Evolutionary conservation across 2,797 vertebrate genomes (phyloP).

Genomic region (Delichon dasypus): DNA sequence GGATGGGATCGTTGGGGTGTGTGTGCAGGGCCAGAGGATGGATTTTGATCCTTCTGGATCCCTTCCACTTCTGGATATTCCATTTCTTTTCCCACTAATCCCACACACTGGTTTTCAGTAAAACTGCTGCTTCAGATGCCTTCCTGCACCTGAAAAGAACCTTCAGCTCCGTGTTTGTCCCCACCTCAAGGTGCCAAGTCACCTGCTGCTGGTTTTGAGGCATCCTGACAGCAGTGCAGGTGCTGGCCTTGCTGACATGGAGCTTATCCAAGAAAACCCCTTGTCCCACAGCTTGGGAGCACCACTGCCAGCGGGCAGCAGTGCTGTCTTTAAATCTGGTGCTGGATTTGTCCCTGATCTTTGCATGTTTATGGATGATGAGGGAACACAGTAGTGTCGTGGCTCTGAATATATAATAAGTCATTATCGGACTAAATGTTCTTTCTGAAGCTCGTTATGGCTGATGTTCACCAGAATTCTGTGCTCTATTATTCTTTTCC

Average conservation of each 20-base stretch:
- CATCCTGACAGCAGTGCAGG: neutral
- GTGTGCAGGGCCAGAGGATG: rapidly evolving
- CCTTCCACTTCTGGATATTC: neutral
- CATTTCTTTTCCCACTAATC: neutral
- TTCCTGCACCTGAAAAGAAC: neutral
- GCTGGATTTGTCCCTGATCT: neutral
- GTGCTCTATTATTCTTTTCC: constrained; percentile 17
- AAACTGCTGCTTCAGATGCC: neutral
- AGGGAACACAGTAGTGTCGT: neutral
- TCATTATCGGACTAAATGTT: constrained; percentile 28
- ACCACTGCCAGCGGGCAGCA: neutral
- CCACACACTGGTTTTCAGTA: neutral
- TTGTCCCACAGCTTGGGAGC: neutral
- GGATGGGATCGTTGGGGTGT: neutral
- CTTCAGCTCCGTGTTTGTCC: neutral
- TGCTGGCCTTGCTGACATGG: neutral
- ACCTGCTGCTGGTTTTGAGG: neutral
- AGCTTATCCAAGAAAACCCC: neutral
- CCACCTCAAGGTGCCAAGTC: neutral
- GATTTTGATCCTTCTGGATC: neutral
- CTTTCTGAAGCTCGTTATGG: neutral
- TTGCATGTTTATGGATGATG: neutral
- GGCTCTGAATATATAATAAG: constrained; percentile 33
- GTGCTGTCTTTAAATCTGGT: neutral
- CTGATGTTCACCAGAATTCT: constrained; percentile 32